Percentiles rank a stretch among this genome's conserved stretches.
Evolutionary conservation across 2,113 vertebrate species (phyloP).

Genomic region (Seriola rivoliana): DNA sequence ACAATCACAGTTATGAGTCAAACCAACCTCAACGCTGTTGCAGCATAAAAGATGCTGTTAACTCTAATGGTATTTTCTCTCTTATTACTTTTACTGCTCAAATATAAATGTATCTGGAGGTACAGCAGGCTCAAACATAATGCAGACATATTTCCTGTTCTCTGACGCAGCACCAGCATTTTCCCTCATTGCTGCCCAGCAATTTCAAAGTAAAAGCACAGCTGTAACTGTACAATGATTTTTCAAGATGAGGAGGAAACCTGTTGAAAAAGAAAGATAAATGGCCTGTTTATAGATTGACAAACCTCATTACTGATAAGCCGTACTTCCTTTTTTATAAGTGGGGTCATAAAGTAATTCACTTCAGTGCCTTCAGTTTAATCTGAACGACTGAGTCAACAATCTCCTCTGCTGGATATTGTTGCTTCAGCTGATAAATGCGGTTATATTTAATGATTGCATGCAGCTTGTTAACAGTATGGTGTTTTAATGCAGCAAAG

Average conservation of each 20-base stretch:
- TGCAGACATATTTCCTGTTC: neutral
- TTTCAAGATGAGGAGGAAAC: conserved; percentile 2
- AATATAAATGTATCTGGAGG: conserved; percentile 22
- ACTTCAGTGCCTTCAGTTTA: neutral
- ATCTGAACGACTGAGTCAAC: conserved; percentile 26
- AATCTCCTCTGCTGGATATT: conserved; percentile 10
- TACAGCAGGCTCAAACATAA: conserved; percentile 20
- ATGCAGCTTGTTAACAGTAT: neutral
- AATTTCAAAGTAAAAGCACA: neutral
- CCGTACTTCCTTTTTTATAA: conserved; percentile 22
- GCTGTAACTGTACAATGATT: neutral
- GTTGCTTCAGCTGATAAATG: conserved; percentile 28
- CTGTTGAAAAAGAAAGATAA: neutral
- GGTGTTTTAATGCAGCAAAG: conserved; percentile 1
- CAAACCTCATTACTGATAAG: conserved; percentile 29
- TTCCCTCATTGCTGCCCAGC: neutral
- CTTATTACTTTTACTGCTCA: conserved; percentile 28
- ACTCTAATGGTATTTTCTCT: neutral
- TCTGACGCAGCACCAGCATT: neutral
- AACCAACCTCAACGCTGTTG: conserved; percentile 13
- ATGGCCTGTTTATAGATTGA: neutral
- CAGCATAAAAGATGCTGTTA: conserved; percentile 34
- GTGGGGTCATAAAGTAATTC: conserved; percentile 21
- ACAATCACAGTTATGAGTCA: conserved; percentile 8
- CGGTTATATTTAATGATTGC: conserved; percentile 4